Conservation (phyloP, 2,113 vertebrate genomes). For the Chauna torquata region DNA sequence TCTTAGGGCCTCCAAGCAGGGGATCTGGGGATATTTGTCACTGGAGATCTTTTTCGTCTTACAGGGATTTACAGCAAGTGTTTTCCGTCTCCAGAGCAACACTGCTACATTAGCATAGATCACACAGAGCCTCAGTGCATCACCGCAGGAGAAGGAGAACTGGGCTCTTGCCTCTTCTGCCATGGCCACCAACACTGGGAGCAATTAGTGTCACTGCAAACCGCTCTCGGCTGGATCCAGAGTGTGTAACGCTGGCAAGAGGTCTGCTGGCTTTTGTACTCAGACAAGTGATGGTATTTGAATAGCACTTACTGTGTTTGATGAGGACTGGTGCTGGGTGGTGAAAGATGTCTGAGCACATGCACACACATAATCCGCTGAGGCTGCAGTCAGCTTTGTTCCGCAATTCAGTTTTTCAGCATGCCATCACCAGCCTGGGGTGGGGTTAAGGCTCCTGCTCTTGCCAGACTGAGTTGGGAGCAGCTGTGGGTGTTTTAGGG, state of each 20-base stretch:
- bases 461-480: not conserved
- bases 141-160: not conserved
- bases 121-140: not conserved
- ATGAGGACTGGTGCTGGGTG: not conserved
- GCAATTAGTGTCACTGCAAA: not conserved
- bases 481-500: not conserved
- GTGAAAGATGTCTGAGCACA: not conserved
- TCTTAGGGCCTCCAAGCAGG: not conserved
- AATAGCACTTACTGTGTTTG: not conserved
- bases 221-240: not conserved
- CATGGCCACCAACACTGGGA: not conserved
- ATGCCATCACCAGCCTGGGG: not conserved
- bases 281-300: not conserved
- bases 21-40: not conserved
- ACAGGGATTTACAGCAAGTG: not conserved
- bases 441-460: not conserved
- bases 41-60: not conserved
- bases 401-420: not conserved
- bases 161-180: not conserved
- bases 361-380: rapidly evolving
- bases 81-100: slow-evolving; percentile 30
- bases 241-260: not conserved
- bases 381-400: not conserved
- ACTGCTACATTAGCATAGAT: not conserved
- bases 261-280: not conserved